Conservation (phyloP, 2,888 invertebrate species). For the Carterocephalus palaemon region DNA sequence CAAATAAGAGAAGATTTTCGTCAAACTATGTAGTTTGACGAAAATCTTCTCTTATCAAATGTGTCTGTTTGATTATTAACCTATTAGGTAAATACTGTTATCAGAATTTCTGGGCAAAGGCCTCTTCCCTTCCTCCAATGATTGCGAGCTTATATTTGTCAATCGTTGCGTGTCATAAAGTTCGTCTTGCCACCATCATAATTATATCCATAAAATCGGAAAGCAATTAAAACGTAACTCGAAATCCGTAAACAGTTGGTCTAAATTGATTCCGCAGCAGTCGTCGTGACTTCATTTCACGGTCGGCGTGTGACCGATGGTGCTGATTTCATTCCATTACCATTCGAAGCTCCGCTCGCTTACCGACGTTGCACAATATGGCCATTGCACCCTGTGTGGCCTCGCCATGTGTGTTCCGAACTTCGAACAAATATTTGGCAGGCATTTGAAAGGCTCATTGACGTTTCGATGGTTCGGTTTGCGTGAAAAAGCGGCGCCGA, state of each 20-base stretch:
- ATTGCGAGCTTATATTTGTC: too few relatives aligned
- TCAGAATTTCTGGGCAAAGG: too few relatives aligned
- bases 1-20: too few relatives aligned
- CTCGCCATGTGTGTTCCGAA: slow-evolving; percentile 62
- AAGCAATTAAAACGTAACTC: slow-evolving; percentile 7
- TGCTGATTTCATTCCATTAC: slow-evolving; percentile 59
- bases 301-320: slow-evolving; percentile 57
- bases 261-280: slow-evolving; percentile 51
- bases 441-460: slow-evolving; percentile 67
- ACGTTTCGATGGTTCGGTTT: slow-evolving; percentile 60
- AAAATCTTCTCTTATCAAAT: too few relatives aligned
- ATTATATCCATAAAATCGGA: too few relatives aligned
- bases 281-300: slow-evolving; percentile 63
- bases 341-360: slow-evolving; percentile 34
- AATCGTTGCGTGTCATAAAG: too few relatives aligned
- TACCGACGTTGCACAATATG: slow-evolving; percentile 59
- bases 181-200: too few relatives aligned
- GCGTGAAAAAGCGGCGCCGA: slow-evolving; percentile 62
- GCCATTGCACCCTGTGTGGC: slow-evolving; percentile 67
- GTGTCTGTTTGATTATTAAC: too few relatives aligned
- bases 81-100: too few relatives aligned
- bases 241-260: slow-evolving; percentile 14
- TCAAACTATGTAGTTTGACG: too few relatives aligned
- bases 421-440: slow-evolving; percentile 69
- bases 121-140: too few relatives aligned